A percentile compares a stretch with the other conserved stretches of the same genome.
phyloP scores from a whole-genome alignment of 2,888 invertebrate species.

The Argyresthia goedartella region DNA sequence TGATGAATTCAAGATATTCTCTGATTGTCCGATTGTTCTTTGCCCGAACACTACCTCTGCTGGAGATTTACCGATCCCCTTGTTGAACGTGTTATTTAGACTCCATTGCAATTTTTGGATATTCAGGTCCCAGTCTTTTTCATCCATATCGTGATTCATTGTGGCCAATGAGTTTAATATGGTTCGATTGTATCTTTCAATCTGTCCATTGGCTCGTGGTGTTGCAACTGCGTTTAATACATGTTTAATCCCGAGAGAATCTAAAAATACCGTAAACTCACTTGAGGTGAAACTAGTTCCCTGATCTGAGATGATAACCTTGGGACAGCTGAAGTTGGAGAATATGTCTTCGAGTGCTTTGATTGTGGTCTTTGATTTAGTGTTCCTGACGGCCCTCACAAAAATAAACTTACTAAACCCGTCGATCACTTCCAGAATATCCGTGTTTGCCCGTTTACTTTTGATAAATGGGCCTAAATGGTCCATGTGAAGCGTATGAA shows the following conservation, averaged over 20 bases:
- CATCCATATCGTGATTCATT: neutral
- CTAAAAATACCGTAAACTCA: slow-evolving; percentile 3
- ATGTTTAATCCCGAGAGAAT: slow-evolving; percentile 7
- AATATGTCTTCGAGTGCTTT: slow-evolving; percentile 7
- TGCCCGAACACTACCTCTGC: slow-evolving; percentile 11
- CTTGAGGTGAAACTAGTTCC: slow-evolving; percentile 8
- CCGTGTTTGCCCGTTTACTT: slow-evolving; percentile 12
- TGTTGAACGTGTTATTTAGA: slow-evolving; percentile 13
- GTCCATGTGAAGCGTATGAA: too few relatives aligned
- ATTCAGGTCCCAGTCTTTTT: slow-evolving; percentile 9
- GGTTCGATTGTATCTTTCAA: slow-evolving; percentile 1
- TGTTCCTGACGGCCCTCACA: slow-evolving; percentile 6
- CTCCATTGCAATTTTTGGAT: slow-evolving; percentile 10
- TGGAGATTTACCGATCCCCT: slow-evolving; percentile 10
- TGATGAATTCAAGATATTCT: neutral
- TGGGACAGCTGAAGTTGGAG: slow-evolving; percentile 5
- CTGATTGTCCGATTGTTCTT: slow-evolving; percentile 7
- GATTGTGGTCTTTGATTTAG: slow-evolving; percentile 8
- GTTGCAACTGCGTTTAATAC: neutral
- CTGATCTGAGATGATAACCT: slow-evolving; percentile 7
- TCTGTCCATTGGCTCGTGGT: neutral
- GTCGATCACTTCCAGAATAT: slow-evolving; percentile 14
- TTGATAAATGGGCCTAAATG: slow-evolving; percentile 13
- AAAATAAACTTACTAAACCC: too few relatives aligned
- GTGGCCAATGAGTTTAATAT: slow-evolving; percentile 6